These are phyloP conservation scores for Thamnophis elegans DNA, from an alignment of 2,797 vertebrate species.

Conservation along the genomic window DNA sequence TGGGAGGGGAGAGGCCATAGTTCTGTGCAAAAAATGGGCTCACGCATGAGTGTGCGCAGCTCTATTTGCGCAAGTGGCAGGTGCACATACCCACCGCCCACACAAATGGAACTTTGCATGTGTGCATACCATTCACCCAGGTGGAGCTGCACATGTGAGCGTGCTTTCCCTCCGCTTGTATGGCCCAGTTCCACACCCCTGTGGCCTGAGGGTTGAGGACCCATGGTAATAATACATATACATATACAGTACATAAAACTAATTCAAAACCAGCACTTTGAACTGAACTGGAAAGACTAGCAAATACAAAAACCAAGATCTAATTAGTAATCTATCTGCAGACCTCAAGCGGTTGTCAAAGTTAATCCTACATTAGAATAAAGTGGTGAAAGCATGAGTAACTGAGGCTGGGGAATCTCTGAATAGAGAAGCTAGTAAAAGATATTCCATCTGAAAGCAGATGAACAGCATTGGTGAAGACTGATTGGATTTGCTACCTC, in stretches of 20 bases:
- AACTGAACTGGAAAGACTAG: neutral
- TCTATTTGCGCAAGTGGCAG: neutral
- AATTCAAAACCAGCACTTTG: neutral
- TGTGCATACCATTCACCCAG: too few species aligned
- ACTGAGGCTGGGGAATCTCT: neutral
- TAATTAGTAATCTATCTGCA: neutral
- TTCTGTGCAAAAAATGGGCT: neutral
- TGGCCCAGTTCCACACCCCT: neutral
- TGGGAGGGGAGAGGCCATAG: neutral
- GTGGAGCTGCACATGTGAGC: neutral
- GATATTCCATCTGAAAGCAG: neutral
- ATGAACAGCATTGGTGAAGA: neutral
- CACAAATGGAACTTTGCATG: neutral
- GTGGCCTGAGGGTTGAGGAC: neutral
- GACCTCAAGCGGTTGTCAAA: neutral
- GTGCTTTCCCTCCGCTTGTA: neutral
- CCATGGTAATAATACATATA: neutral
- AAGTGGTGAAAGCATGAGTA: neutral
- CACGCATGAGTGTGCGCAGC: neutral
- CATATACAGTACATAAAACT: neutral
- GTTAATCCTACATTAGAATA: neutral
- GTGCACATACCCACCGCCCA: neutral
- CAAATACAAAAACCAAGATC: neutral
- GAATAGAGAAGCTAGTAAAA: neutral
- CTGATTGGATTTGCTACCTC: neutral